Percentiles rank a stretch among this genome's conserved stretches.
These are phyloP conservation scores for Elgonia sp. DNA, from an alignment of 2,888 invertebrate genomes.

Conservation along the genomic window DNA sequence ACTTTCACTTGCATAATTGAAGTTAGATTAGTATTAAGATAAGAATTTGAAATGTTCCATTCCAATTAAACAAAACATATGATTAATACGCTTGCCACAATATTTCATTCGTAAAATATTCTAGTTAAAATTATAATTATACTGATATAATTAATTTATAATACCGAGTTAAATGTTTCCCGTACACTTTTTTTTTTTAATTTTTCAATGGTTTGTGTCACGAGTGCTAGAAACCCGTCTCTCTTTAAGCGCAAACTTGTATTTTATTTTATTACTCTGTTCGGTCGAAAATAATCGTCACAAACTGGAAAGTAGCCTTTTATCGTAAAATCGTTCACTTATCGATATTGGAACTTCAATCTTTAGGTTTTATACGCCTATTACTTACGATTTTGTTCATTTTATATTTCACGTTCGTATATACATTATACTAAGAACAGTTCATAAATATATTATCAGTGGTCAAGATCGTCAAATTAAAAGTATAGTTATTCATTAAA, in stretches of 20 bases:
- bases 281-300: conserved; percentile 54
- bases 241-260: conserved; percentile 42
- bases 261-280: conserved; percentile 59
- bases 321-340: conserved; percentile 66
- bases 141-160: too few species aligned
- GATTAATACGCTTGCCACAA: background rate
- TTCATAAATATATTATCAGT: conserved; percentile 26
- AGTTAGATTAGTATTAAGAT: too few species aligned
- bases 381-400: conserved; percentile 29
- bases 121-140: too few species aligned
- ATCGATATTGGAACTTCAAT: conserved; percentile 64
- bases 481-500: conserved; percentile 35
- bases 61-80: background rate
- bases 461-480: conserved; percentile 24
- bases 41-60: too few species aligned
- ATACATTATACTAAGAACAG: background rate
- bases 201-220: conserved; percentile 16
- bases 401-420: conserved; percentile 17
- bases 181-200: background rate
- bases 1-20: conserved; percentile 8
- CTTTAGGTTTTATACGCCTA: conserved; percentile 47
- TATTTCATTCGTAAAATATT: too few species aligned
- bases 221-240: conserved; percentile 56
- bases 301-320: conserved; percentile 59
- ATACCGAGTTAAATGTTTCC: too few species aligned